Evolutionary conservation across 2,797 vertebrate species (phyloP).

Genomic region (Corythornis leucogaster): DNA sequence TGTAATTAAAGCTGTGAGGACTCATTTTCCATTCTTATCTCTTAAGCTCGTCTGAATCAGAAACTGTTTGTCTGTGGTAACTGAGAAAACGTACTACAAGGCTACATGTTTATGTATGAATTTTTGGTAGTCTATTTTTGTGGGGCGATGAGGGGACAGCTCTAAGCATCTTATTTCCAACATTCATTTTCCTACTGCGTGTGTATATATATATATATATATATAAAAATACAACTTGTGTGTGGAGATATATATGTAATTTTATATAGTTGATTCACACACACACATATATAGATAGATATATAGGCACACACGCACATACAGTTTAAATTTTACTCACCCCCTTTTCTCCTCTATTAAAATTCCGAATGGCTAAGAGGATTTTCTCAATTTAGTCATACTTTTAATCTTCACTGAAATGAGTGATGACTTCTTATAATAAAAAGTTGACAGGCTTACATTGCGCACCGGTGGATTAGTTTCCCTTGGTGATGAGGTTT

Average conservation of each 20-base stretch:
- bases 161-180: constrained; percentile 62
- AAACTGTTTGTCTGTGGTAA: constrained; percentile 83
- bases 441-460: constrained; percentile 98
- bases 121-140: constrained; percentile 73
- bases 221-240: not conserved
- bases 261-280: constrained; percentile 25
- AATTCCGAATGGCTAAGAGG: constrained; percentile 98
- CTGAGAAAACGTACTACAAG: constrained; percentile 79
- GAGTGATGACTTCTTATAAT: constrained; percentile 99
- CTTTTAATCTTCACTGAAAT: constrained; percentile 99
- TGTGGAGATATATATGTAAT: constrained; percentile 40
- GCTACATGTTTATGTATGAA: constrained; percentile 83
- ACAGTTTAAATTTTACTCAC: constrained; percentile 83
- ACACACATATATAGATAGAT: constrained; percentile 33
- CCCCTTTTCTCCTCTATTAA: constrained; percentile 91
- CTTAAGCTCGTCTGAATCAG: constrained; percentile 85
- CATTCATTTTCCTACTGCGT: constrained; percentile 13
- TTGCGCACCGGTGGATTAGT: constrained; percentile 97
- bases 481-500: constrained; percentile 99
- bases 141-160: constrained; percentile 34
- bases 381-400: constrained; percentile 99
- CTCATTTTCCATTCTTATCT: constrained; percentile 88
- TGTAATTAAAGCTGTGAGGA: constrained; percentile 91
- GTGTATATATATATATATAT: not conserved
- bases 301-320: constrained; percentile 13